A percentile compares a stretch with the other conserved stretches of the same genome.
phyloP scores from a whole-genome alignment of 2,888 invertebrate genomes.

The Holacanthella duospinosa region DNA sequence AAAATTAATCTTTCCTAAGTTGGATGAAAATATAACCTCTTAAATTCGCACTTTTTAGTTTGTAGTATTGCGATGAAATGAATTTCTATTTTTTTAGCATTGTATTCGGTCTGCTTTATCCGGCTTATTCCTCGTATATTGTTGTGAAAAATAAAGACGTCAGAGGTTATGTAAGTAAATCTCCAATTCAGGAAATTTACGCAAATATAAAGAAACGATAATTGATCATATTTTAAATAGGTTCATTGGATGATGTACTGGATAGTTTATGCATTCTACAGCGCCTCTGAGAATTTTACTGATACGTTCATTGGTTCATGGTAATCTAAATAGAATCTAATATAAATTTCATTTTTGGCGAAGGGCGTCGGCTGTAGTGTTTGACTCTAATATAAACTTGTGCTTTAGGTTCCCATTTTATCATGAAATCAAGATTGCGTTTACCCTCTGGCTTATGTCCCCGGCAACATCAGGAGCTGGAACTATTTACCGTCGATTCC shows the following conservation, averaged over 20 bases:
- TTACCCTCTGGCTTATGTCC: constrained; percentile 90
- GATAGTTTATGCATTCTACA: constrained; percentile 96
- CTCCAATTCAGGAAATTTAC: too few species aligned
- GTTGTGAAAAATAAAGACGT: constrained; percentile 97
- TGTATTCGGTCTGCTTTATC: constrained; percentile 93
- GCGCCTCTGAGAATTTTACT: constrained; percentile 85
- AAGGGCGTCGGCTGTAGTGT: neutral
- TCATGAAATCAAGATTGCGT: constrained; percentile 92
- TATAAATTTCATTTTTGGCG: too few species aligned
- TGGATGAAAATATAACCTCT: too few species aligned
- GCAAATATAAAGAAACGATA: too few species aligned
- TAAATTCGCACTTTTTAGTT: too few species aligned
- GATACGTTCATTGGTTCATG: constrained; percentile 84
- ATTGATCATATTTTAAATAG: too few species aligned
- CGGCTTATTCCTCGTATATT: constrained; percentile 98
- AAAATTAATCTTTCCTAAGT: too few species aligned
- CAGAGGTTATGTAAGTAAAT: constrained; percentile 92
- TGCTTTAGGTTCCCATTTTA: constrained; percentile 81
- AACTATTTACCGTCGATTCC: constrained; percentile 87
- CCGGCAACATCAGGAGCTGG: constrained; percentile 80
- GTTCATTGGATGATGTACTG: constrained; percentile 99
- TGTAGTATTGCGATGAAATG: too few species aligned
- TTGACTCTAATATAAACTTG: neutral
- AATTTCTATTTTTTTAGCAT: constrained; percentile 90
- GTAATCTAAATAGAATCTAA: too few species aligned